Percentiles rank a stretch among this genome's conserved stretches.
phyloP scores from a whole-genome alignment of 2,888 invertebrate genomes.

The Hipparchia semele region DNA sequence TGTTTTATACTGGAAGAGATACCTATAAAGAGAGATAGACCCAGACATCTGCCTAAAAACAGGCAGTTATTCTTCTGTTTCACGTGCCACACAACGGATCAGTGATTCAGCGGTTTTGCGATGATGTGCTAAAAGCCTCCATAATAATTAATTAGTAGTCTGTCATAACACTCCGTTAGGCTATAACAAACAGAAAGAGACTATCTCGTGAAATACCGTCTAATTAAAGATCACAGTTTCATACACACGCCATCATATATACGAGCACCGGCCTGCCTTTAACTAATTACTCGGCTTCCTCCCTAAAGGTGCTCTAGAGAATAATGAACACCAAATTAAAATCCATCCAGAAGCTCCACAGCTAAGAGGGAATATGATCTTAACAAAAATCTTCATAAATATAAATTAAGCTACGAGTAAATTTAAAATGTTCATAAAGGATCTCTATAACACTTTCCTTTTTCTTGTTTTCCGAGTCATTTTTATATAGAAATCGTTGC shows the following conservation, averaged over 20 bases:
- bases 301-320: slow-evolving; percentile 17
- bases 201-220: background rate
- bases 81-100: too few relatives aligned
- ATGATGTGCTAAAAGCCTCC: too few relatives aligned
- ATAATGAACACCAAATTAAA: slow-evolving; percentile 22
- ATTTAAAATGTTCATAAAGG: slow-evolving; percentile 8
- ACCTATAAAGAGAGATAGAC: too few relatives aligned
- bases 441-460: background rate
- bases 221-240: slow-evolving; percentile 14
- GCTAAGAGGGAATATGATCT: slow-evolving; percentile 8
- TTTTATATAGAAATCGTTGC: background rate
- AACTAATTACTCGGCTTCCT: slow-evolving; percentile 17
- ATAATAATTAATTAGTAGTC: background rate
- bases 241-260: slow-evolving; percentile 6
- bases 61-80: too few relatives aligned
- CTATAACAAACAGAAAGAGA: background rate
- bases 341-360: slow-evolving; percentile 13
- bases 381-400: slow-evolving; percentile 12
- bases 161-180: background rate
- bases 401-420: slow-evolving; percentile 1
- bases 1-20: too few relatives aligned
- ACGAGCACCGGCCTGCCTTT: slow-evolving; percentile 1
- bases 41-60: too few relatives aligned
- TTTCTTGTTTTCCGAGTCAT: background rate
- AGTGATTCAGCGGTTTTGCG: too few relatives aligned